Percentiles rank a stretch among this genome's conserved stretches.
Conservation (phyloP, 1,140 invertebrate species). For the Euwallacea fornicatus region DNA sequence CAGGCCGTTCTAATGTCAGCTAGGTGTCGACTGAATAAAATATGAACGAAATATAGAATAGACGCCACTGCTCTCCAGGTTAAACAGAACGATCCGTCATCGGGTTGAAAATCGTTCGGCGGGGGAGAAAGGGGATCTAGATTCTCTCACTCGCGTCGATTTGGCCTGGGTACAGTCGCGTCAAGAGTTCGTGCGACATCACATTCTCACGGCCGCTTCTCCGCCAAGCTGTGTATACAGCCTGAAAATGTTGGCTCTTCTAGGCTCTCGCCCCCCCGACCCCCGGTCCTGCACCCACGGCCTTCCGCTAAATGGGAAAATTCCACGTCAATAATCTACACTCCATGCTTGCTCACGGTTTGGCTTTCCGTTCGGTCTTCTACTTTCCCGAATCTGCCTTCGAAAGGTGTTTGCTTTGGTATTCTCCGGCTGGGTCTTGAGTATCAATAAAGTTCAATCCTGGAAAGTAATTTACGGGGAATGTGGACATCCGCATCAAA, state of each 20-base stretch:
- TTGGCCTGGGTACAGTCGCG: constrained; percentile 44
- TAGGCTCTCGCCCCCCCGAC: constrained; percentile 1
- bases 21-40: too few species aligned
- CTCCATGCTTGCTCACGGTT: not conserved
- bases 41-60: too few species aligned
- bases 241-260: constrained; percentile 47
- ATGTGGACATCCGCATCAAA: too few species aligned
- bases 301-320: constrained; percentile 39
- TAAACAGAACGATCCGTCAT: constrained; percentile 46
- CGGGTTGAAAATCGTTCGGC: constrained; percentile 41
- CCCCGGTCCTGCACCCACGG: constrained; percentile 6
- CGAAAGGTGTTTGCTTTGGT: too few species aligned
- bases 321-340: constrained; percentile 39
- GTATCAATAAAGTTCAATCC: too few species aligned
- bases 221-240: constrained; percentile 40
- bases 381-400: too few species aligned
- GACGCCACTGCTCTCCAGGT: constrained; percentile 27
- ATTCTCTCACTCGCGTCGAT: constrained; percentile 48
- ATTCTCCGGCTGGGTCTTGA: too few species aligned
- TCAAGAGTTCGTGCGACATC: constrained; percentile 47
- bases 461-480: too few species aligned
- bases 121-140: constrained; percentile 39
- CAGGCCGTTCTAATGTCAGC: too few species aligned
- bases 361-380: constrained; percentile 5
- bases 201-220: constrained; percentile 47